Percentiles rank a stretch among this genome's conserved stretches.
phyloP scores from a whole-genome alignment of 2,797 vertebrate species.

The Helarctos malayanus region DNA sequence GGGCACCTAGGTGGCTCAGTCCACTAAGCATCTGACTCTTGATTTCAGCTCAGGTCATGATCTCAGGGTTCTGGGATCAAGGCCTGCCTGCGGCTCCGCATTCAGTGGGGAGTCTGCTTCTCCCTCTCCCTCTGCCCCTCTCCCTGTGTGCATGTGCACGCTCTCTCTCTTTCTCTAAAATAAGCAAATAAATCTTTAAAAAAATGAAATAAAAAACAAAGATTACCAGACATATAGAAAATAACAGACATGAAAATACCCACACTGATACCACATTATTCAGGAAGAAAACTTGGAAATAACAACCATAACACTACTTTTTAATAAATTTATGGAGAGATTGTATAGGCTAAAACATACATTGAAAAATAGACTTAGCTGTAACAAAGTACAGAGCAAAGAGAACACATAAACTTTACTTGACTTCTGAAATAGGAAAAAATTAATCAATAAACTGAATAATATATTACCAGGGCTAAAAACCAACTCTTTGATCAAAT shows the following conservation, averaged over 20 bases:
- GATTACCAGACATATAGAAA: neutral
- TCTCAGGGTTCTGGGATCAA: neutral
- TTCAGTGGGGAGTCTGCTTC: neutral
- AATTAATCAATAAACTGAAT: neutral
- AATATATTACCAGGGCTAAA: neutral
- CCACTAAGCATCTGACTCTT: neutral
- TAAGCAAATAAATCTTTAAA: neutral
- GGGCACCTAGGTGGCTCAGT: neutral
- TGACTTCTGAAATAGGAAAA: neutral
- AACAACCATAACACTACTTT: neutral
- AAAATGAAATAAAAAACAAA: neutral
- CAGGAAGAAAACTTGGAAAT: neutral
- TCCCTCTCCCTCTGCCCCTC: neutral
- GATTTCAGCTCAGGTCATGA: neutral
- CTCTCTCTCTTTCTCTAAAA: neutral
- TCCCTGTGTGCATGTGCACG: neutral
- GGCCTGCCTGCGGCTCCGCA: neutral
- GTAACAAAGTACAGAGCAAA: neutral
- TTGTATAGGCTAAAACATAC: neutral
- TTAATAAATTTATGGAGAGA: neutral
- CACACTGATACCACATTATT: neutral
- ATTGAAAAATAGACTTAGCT: neutral
- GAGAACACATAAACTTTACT: neutral
- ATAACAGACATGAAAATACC: neutral
- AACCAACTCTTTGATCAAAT: neutral